These are phyloP conservation scores for Dermochelys coriacea DNA, from an alignment of 2,797 vertebrate genomes.

Conservation along the genomic window DNA sequence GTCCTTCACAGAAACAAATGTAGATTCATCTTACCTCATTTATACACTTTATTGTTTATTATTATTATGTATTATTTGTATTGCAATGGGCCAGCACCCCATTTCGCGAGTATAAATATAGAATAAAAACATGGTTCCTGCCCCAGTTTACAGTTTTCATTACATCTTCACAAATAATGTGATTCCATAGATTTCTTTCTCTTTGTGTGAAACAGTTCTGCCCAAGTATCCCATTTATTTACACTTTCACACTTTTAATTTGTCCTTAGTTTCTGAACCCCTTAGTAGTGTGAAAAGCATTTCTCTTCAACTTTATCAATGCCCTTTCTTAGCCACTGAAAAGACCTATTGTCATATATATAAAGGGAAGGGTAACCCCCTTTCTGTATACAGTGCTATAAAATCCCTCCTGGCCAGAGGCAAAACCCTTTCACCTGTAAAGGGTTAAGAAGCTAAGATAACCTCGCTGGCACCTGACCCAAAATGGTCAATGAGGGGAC, in stretches of 20 bases:
- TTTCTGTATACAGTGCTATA: too few species aligned
- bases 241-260: neutral
- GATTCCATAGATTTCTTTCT: neutral
- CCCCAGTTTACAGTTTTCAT: neutral
- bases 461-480: too few species aligned
- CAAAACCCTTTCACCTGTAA: too few species aligned
- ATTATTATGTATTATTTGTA: neutral
- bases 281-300: neutral
- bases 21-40: neutral
- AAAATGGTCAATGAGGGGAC: too few species aligned
- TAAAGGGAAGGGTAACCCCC: too few species aligned
- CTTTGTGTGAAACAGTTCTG: neutral
- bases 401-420: too few species aligned
- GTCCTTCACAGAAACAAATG: neutral
- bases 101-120: neutral
- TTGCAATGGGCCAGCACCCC: neutral
- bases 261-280: too few species aligned
- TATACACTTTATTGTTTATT: neutral
- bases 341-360: neutral
- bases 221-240: neutral
- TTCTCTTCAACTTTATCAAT: neutral
- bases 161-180: neutral
- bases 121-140: neutral
- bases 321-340: neutral
- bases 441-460: too few species aligned